Conservation (phyloP, 2,888 invertebrate species). For the Microctonus hyperodae region DNA sequence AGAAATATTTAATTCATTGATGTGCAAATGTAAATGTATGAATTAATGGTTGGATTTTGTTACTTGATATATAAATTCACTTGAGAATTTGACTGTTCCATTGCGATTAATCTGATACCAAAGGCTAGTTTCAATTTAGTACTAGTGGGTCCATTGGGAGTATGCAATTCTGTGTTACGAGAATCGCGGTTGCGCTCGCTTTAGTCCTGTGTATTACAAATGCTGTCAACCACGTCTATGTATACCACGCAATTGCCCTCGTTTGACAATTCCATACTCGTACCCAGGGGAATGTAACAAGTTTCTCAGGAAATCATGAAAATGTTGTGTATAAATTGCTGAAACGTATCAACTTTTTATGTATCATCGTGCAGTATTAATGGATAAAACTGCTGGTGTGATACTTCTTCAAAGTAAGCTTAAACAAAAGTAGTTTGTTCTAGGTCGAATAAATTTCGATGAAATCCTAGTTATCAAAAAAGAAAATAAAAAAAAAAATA, state of each 20-base stretch:
- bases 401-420: background rate
- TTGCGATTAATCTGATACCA: conserved; percentile 52
- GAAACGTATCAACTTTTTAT: background rate
- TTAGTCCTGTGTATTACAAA: conserved; percentile 39
- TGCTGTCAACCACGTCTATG: conserved; percentile 44
- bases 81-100: conserved; percentile 41
- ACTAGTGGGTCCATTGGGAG: conserved; percentile 42
- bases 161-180: conserved; percentile 40
- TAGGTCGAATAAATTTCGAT: background rate
- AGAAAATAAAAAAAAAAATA: background rate
- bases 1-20: background rate
- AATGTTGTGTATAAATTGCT: background rate
- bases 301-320: conserved; percentile 52
- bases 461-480: background rate
- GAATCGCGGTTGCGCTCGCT: conserved; percentile 33
- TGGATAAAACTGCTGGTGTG: background rate
- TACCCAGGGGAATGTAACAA: conserved; percentile 47
- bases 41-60: conserved; percentile 23
- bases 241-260: conserved; percentile 34
- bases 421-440: background rate
- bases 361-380: background rate
- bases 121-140: conserved; percentile 60
- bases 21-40: background rate
- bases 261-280: conserved; percentile 45
- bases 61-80: conserved; percentile 34